Conservation (phyloP, 2,797 vertebrate species). For the Petrocephalus schoutedeni region DNA sequence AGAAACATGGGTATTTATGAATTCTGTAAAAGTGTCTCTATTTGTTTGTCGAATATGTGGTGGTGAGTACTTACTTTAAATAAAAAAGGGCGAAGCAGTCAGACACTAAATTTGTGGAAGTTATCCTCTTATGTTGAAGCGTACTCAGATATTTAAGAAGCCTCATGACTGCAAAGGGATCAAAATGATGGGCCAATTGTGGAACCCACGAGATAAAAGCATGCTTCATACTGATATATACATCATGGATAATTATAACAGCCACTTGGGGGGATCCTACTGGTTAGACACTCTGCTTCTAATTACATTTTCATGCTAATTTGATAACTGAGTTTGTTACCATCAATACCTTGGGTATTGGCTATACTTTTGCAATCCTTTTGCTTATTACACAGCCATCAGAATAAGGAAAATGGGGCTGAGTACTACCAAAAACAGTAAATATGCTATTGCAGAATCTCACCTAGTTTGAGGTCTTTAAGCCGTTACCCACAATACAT, state of each 20-base stretch:
- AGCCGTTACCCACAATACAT: not conserved
- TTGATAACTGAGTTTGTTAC: not conserved
- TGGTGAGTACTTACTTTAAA: not conserved
- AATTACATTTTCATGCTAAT: slow-evolving; percentile 13
- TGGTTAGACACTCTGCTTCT: slow-evolving; percentile 8
- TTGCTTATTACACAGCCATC: not conserved
- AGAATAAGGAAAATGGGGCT: not conserved
- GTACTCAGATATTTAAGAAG: not conserved
- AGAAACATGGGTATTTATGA: not conserved
- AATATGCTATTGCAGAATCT: not conserved
- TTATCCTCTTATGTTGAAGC: not conserved
- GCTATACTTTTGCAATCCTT: not conserved
- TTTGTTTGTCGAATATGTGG: not conserved
- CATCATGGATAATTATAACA: not conserved
- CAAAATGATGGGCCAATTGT: not conserved
- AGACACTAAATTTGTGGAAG: not conserved
- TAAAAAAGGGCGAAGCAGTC: not conserved
- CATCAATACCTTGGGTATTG: not conserved
- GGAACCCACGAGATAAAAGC: not conserved
- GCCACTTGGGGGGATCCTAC: not conserved
- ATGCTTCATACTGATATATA: slow-evolving; percentile 1
- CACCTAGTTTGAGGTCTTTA: not conserved
- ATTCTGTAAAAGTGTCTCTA: not conserved
- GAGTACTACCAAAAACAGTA: not conserved
- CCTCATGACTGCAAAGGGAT: not conserved